Evolutionary conservation across 2,797 vertebrate species (phyloP).

Genomic region (Pipistrellus pipistrellus): DNA sequence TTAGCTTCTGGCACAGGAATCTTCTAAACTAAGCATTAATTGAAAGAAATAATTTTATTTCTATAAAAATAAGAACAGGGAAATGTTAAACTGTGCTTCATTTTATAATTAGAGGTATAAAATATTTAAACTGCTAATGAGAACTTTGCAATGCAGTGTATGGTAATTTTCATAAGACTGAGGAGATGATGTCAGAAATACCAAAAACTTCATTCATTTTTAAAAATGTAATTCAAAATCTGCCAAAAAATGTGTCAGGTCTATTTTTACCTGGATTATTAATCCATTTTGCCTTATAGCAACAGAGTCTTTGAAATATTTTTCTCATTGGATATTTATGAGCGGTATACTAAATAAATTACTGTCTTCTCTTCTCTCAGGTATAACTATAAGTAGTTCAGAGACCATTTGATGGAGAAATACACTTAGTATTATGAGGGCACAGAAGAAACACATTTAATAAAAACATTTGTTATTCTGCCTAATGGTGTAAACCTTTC

Average conservation of each 20-base stretch:
- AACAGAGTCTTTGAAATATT: constrained; percentile 36
- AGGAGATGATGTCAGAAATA: constrained; percentile 32
- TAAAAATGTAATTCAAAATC: constrained; percentile 10
- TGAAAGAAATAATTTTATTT: constrained; percentile 3
- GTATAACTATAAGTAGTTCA: constrained; percentile 78
- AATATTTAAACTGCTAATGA: not conserved
- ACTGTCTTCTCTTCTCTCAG: constrained; percentile 79
- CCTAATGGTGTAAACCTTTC: constrained; percentile 58
- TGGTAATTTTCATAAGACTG: constrained; percentile 40
- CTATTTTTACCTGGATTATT: constrained; percentile 32
- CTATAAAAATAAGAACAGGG: not conserved
- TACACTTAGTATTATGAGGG: constrained; percentile 58
- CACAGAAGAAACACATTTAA: constrained; percentile 63
- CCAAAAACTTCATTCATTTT: constrained; percentile 50
- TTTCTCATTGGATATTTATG: constrained; percentile 56
- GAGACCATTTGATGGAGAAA: constrained; percentile 70
- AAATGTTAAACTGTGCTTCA: not conserved
- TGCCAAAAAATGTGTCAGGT: not conserved
- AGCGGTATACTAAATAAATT: constrained; percentile 51
- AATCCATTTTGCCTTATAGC: constrained; percentile 24
- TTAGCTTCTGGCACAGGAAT: not conserved
- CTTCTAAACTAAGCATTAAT: constrained; percentile 1
- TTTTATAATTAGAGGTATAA: not conserved
- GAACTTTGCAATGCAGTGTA: not conserved
- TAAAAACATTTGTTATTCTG: constrained; percentile 65